Evolutionary conservation across 2,797 vertebrate species (phyloP), one percentile per base, ranked within the genome.

Genomic region (Chaunax sp.): DNA sequence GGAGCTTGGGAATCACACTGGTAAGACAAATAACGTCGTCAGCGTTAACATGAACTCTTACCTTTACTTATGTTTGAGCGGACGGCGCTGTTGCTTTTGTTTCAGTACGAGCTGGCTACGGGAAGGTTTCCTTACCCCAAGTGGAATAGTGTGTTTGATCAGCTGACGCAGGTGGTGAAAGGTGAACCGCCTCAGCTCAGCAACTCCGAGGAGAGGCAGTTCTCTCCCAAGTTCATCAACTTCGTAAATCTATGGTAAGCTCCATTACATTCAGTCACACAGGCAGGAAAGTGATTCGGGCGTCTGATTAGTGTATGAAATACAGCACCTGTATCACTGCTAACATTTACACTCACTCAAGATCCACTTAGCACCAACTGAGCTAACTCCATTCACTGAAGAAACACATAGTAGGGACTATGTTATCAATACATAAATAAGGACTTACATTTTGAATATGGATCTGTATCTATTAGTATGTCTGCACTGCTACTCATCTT

Each of bases 91-190:
- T 6, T 13, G 45, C 33, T 46, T 75, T 19, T 65, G 63, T 78
- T 43, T 33, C 91, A 99, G 98, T 98, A 98, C 0, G 97, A 99
- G 87, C 87, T 99, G 87, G 98, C 98, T 66, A 98, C 97, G 0
- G 98, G 98, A 38, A 87, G 96, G 49, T 99, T 99, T 82, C 97
- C 97, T 7, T 99, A 99, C 86, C 98, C 97, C 18, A 99, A 99
- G 86, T 99, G 98, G 98, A 99, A 98, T 91, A 99, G 98, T 81
- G 97, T 99, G 57, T 99, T 99, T 74, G 98, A 99, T 91, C 98
- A 99, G 86, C 90, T 99, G 91, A 99, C 98, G 12, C 97, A 99
- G 74, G 98, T 99, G 78, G 97, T 99, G 91, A 99, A 98, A 89
- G 97, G 97, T 66, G 97, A 99, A 37, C 97, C 98, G 37, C 97